Percentiles rank a stretch among this genome's conserved stretches.
Conservation (phyloP, 2,113 vertebrate species). For the Rhinogobius similis region DNA sequence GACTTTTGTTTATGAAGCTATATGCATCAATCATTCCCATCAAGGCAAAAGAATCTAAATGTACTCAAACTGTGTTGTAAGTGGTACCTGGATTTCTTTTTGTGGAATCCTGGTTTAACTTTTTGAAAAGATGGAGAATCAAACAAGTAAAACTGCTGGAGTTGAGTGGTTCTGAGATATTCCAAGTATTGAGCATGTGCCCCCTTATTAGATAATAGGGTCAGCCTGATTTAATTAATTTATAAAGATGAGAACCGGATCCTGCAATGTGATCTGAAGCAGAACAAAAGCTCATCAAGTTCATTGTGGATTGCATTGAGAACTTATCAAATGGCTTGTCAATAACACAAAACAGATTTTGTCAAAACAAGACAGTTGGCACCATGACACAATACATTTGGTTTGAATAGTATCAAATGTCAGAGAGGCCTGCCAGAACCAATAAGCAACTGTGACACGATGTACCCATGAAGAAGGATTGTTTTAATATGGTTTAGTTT, state of each 20-base stretch:
- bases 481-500: neutral
- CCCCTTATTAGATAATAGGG: neutral
- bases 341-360: neutral
- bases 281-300: conserved; percentile 9
- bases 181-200: neutral
- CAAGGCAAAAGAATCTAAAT: neutral
- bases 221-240: conserved; percentile 4
- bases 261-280: conserved; percentile 9
- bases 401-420: neutral
- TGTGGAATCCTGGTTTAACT: neutral
- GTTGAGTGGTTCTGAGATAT: neutral
- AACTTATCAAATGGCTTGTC: conserved; percentile 11
- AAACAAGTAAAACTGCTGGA: neutral
- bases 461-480: neutral
- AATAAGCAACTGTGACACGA: neutral
- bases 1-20: conserved; percentile 12
- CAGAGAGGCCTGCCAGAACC: neutral
- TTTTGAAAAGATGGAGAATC: no score
- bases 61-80: no score
- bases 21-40: neutral
- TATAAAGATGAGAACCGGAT: conserved; percentile 1
- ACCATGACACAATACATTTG: neutral
- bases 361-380: conserved; percentile 1
- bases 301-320: conserved; percentile 9
- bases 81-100: neutral